These are phyloP conservation scores for Graphium colonna DNA, from an alignment of 2,888 invertebrate genomes.

Conservation along the genomic window DNA sequence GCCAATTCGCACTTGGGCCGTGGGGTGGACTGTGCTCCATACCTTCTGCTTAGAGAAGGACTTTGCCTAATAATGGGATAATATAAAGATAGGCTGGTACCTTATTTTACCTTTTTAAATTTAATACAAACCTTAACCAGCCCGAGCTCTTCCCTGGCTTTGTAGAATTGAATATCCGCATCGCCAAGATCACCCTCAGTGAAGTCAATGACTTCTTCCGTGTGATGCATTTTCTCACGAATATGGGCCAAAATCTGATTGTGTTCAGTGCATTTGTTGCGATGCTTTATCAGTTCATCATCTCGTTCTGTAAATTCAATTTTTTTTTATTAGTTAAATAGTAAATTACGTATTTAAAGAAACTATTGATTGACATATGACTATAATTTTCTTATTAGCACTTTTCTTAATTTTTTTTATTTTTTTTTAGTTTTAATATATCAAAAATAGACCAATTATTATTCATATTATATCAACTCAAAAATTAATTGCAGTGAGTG, in stretches of 20 bases:
- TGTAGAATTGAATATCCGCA: slow-evolving; percentile 57
- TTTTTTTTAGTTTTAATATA: no score
- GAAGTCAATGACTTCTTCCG: slow-evolving; percentile 67
- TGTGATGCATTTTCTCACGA: slow-evolving; percentile 72
- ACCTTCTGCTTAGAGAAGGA: no score
- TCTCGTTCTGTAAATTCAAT: slow-evolving; percentile 53
- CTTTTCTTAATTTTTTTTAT: no score
- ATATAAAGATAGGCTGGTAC: no score
- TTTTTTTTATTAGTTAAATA: background rate
- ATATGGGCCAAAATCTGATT: slow-evolving; percentile 73
- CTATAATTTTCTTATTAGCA: no score
- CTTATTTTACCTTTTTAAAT: no score
- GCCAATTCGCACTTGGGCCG: no score
- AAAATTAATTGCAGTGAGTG: no score
- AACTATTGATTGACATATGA: background rate
- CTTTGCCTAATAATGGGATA: no score
- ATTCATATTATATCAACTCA: no score
- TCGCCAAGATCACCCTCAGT: slow-evolving; percentile 69
- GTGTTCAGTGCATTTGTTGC: slow-evolving; percentile 66
- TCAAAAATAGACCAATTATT: no score
- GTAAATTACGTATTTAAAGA: background rate
- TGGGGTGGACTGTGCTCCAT: no score
- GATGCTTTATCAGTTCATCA: slow-evolving; percentile 67
- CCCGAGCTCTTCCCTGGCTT: slow-evolving; percentile 64
- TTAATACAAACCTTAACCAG: slow-evolving; percentile 52